Conservation (phyloP, 2,888 invertebrate species). For the Venustoraphidia nigricollis region DNA sequence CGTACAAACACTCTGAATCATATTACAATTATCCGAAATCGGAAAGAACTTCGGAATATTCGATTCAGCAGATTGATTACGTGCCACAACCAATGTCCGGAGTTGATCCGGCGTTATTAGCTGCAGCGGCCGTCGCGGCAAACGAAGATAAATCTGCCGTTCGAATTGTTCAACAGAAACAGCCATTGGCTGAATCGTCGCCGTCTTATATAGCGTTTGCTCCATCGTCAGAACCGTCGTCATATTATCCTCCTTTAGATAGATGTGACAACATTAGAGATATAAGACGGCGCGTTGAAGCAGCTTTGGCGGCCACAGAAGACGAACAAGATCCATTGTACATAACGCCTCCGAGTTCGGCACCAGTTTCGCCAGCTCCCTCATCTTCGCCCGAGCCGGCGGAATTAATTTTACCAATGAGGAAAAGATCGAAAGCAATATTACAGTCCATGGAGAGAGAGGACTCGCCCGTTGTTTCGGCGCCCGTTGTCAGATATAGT, state of each 20-base stretch:
- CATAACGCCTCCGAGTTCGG: slow-evolving; percentile 42
- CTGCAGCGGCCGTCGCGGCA: slow-evolving; percentile 29
- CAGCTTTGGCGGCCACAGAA: slow-evolving; percentile 38
- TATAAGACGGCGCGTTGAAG: slow-evolving; percentile 45
- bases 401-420: slow-evolving; percentile 49
- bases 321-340: slow-evolving; percentile 33
- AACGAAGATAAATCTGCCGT: slow-evolving; percentile 16
- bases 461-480: slow-evolving; percentile 13
- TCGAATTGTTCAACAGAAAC: slow-evolving; percentile 6
- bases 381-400: slow-evolving; percentile 37
- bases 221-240: slow-evolving; percentile 18
- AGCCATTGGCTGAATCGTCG: slow-evolving; percentile 5
- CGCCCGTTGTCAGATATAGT: slow-evolving; percentile 28
- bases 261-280: slow-evolving; percentile 32
- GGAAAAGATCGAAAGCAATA: slow-evolving; percentile 66
- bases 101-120: slow-evolving; percentile 24
- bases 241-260: slow-evolving; percentile 20
- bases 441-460: slow-evolving; percentile 45
- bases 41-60: too few relatives aligned
- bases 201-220: slow-evolving; percentile 19
- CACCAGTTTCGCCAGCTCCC: slow-evolving; percentile 36
- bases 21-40: too few relatives aligned
- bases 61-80: neutral
- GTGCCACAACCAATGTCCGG: neutral
- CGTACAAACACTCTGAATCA: too few relatives aligned